These are phyloP conservation scores for Malurus melanocephalus DNA, from an alignment of 2,113 vertebrate species.

Conservation along the genomic window DNA sequence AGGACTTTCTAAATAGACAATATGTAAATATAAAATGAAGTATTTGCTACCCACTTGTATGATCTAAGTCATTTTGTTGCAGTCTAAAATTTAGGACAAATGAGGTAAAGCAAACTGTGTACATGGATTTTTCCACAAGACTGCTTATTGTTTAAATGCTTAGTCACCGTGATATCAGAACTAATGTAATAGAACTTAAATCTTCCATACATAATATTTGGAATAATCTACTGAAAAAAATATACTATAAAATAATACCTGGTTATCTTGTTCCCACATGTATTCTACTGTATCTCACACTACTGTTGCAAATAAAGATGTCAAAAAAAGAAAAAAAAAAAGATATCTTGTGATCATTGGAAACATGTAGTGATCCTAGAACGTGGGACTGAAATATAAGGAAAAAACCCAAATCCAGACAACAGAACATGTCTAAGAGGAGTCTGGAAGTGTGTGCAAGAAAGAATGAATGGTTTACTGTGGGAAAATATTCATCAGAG, in stretches of 20 bases:
- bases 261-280: neutral
- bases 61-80: slow-evolving; percentile 24
- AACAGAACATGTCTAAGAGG: neutral
- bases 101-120: slow-evolving; percentile 32
- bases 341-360: neutral
- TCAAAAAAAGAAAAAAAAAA: neutral
- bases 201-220: slow-evolving; percentile 43
- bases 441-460: neutral
- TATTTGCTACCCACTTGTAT: slow-evolving; percentile 25
- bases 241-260: slow-evolving; percentile 1
- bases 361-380: neutral
- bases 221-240: slow-evolving; percentile 60
- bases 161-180: slow-evolving; percentile 39
- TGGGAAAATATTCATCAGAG: neutral
- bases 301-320: slow-evolving; percentile 68
- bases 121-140: slow-evolving; percentile 37
- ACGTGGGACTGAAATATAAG: neutral
- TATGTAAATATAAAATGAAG: slow-evolving; percentile 14
- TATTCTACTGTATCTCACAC: slow-evolving; percentile 48
- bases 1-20: slow-evolving; percentile 38
- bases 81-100: slow-evolving; percentile 53
- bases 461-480: neutral
- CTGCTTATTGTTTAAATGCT: slow-evolving; percentile 52
- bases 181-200: slow-evolving; percentile 56
- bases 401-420: neutral